These are phyloP conservation scores for Hoplodrina blanda DNA, from an alignment of 2,888 invertebrate genomes.

Conservation along the genomic window DNA sequence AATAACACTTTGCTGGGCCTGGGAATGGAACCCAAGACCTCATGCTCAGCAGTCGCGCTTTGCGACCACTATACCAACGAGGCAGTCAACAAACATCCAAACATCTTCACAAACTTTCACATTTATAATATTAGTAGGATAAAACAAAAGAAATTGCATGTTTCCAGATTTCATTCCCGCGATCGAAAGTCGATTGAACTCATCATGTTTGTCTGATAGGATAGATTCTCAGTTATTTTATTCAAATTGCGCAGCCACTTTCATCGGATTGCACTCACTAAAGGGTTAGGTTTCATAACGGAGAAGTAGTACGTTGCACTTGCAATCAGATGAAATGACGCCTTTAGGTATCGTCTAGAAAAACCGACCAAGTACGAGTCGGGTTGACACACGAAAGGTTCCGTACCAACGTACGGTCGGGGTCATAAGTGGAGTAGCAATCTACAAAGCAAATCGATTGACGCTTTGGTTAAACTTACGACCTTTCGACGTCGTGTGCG, in stretches of 20 bases:
- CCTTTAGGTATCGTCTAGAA: conserved; percentile 15
- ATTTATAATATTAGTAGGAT: not conserved
- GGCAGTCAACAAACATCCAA: no score
- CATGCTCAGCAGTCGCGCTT: no score
- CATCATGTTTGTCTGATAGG: conserved; percentile 9
- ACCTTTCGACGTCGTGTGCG: no score
- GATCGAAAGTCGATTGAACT: conserved; percentile 23
- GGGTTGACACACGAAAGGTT: no score
- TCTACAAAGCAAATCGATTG: no score
- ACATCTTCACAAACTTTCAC: no score
- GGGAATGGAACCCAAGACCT: no score
- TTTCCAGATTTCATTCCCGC: conserved; percentile 15
- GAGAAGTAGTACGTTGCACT: conserved; percentile 30
- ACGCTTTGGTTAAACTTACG: no score
- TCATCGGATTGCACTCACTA: conserved; percentile 31
- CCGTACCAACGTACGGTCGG: no score
- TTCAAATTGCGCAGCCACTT: conserved; percentile 39
- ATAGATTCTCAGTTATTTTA: conserved; percentile 40
- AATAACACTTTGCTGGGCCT: no score
- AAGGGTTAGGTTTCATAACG: not conserved
- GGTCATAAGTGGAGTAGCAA: no score
- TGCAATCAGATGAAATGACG: conserved; percentile 32
- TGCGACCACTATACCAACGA: no score
- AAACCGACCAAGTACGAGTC: not conserved
- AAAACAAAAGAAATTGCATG: not conserved